These are phyloP conservation scores for Pogoniulus pusillus DNA, from an alignment of 2,797 vertebrate species.

Conservation along the genomic window DNA sequence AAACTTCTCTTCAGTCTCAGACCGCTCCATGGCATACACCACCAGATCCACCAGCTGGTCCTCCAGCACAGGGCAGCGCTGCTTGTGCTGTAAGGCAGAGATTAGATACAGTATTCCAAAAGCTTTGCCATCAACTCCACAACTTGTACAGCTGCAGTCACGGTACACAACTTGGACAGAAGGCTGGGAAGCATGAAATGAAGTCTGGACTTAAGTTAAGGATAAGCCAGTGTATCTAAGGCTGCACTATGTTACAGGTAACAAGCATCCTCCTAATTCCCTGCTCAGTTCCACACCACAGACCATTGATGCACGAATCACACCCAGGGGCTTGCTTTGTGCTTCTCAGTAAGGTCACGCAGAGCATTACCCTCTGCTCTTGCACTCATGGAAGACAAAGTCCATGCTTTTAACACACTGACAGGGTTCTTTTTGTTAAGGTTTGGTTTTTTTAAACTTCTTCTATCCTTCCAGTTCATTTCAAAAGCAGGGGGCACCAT, in stretches of 20 bases:
- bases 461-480: background rate
- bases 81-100: constrained; percentile 92
- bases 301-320: background rate
- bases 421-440: background rate
- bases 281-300: background rate
- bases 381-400: background rate
- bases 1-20: constrained; percentile 96
- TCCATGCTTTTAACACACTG: background rate
- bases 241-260: constrained; percentile 78
- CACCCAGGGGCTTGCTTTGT: background rate
- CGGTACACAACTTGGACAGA: constrained; percentile 58
- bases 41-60: constrained; percentile 99
- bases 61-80: constrained; percentile 96
- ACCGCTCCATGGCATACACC: constrained; percentile 99
- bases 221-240: constrained; percentile 81
- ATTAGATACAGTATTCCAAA: constrained; percentile 82
- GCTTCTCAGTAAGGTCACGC: background rate
- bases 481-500: background rate
- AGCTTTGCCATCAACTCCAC: constrained; percentile 65
- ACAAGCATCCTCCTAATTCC: background rate
- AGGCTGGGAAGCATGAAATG: constrained; percentile 82
- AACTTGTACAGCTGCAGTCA: constrained; percentile 44
- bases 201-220: constrained; percentile 76
- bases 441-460: background rate
- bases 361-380: background rate